Percentiles rank a stretch among this genome's conserved stretches.
These are phyloP conservation scores for human (Homo sapiens) DNA, from an alignment of 2,113 vertebrate species.

Conservation along the genomic window DNA sequence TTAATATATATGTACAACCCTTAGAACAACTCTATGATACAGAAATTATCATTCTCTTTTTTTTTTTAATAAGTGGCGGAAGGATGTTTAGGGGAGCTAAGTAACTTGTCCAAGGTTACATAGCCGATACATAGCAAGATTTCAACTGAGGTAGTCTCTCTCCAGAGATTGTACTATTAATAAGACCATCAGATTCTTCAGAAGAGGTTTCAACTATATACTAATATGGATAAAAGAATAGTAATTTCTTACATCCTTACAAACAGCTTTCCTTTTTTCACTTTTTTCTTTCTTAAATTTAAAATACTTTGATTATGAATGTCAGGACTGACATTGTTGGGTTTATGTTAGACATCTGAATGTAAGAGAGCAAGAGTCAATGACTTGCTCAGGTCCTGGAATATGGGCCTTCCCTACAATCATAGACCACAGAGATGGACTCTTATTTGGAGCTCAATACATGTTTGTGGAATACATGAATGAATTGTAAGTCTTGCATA, in stretches of 20 bases:
- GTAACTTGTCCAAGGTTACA: neutral
- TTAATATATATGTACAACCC: neutral
- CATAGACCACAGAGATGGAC: neutral
- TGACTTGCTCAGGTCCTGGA: neutral
- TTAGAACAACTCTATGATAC: neutral
- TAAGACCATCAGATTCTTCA: neutral
- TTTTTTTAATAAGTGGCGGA: neutral
- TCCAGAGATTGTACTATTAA: neutral
- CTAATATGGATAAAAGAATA: neutral
- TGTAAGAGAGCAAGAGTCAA: neutral
- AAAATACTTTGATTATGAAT: neutral
- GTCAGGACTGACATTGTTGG: neutral
- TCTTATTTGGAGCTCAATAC: neutral
- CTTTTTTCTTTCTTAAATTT: neutral
- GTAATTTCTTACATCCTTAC: neutral
- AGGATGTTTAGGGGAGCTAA: neutral
- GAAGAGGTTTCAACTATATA: neutral
- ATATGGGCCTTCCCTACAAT: neutral
- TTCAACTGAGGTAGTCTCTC: neutral
- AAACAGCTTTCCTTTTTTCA: neutral
- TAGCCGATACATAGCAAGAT: neutral
- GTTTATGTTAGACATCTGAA: neutral
- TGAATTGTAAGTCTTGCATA: conserved; percentile 6
- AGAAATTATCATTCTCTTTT: neutral
- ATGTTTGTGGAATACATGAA: neutral